Conservation (phyloP, 2,113 vertebrate genomes). For the Cygnus buccinator region DNA sequence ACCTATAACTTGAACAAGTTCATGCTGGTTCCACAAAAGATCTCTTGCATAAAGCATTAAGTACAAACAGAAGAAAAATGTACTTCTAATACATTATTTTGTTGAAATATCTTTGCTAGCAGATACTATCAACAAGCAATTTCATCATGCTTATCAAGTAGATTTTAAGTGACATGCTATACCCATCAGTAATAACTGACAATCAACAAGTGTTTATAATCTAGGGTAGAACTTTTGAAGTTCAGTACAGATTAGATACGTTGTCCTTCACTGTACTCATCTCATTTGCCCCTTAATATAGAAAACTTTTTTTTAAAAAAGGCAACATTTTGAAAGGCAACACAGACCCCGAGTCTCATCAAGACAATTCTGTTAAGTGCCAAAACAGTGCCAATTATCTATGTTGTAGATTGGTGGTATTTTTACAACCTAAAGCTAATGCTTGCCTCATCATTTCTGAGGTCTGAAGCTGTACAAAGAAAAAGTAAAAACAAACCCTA, state of each 20-base stretch:
- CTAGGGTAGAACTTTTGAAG: background rate
- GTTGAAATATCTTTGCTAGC: background rate
- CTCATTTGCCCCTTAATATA: background rate
- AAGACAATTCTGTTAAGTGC: background rate
- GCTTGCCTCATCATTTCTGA: background rate
- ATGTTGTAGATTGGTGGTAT: background rate
- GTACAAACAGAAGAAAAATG: accelerated
- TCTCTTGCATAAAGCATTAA: background rate
- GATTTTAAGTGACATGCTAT: background rate
- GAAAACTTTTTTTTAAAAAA: background rate
- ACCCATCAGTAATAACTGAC: background rate
- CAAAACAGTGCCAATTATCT: background rate
- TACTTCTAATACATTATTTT: background rate
- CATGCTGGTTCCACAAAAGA: background rate
- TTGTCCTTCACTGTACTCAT: background rate
- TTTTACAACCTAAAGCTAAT: background rate
- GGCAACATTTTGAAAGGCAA: background rate
- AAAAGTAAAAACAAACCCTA: background rate
- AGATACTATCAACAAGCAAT: background rate
- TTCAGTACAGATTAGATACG: background rate
- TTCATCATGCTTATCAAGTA: background rate
- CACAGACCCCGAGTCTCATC: background rate
- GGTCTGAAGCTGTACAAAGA: background rate
- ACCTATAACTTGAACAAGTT: background rate
- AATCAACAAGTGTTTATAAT: background rate